phyloP scores from a whole-genome alignment of 2,113 vertebrate genomes.

The Patagioenas fasciata region DNA sequence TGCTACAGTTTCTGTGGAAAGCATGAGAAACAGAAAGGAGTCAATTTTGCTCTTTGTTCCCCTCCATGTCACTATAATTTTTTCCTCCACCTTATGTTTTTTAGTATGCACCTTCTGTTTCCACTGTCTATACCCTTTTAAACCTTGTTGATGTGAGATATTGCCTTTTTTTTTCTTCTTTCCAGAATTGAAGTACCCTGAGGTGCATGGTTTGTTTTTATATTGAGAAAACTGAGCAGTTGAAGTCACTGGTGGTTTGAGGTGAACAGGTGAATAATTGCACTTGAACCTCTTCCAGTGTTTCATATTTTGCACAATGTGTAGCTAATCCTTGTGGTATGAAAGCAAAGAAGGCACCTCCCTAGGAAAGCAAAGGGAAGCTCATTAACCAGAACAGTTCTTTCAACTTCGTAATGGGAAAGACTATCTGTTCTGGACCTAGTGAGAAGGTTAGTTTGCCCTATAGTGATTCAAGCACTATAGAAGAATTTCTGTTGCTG shows the following conservation, averaged over 20 bases:
- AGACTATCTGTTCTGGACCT: neutral
- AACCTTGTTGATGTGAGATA: neutral
- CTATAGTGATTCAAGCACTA: neutral
- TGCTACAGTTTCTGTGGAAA: neutral
- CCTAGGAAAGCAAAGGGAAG: neutral
- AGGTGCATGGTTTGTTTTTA: neutral
- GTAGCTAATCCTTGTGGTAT: neutral
- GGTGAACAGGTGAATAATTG: neutral
- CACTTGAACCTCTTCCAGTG: neutral
- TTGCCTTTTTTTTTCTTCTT: neutral
- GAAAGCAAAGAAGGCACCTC: neutral
- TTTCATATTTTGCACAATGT: neutral
- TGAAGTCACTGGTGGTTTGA: neutral
- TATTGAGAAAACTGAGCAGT: neutral
- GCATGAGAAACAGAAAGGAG: neutral
- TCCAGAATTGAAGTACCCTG: neutral
- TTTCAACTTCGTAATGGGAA: neutral
- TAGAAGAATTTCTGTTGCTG: neutral
- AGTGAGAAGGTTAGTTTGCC: neutral
- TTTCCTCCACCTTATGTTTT: rapidly evolving
- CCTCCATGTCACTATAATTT: neutral
- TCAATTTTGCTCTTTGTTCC: neutral
- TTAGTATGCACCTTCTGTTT: neutral
- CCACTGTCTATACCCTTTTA: neutral
- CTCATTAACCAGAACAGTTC: neutral